Conservation (phyloP, 2,113 vertebrate species). For the Saccopteryx leptura region DNA sequence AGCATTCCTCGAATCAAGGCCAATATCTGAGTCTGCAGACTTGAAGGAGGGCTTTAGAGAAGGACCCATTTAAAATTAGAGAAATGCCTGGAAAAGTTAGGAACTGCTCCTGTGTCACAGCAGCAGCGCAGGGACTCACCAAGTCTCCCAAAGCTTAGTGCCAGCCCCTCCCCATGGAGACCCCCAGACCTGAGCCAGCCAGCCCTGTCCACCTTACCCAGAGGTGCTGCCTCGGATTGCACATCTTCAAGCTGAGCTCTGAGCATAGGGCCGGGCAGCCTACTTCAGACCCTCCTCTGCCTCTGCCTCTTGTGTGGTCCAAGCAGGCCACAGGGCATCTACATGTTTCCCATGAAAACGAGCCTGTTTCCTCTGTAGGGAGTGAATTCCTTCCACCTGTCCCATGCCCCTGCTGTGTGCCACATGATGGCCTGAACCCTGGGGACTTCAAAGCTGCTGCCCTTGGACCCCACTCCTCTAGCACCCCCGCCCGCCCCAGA, state of each 20-base stretch:
- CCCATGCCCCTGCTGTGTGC: not conserved
- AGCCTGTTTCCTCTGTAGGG: not conserved
- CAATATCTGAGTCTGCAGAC: not conserved
- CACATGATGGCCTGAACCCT: not conserved
- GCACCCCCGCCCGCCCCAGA: not conserved
- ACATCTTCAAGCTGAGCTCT: not conserved
- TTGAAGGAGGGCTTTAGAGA: not conserved
- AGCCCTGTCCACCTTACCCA: not conserved
- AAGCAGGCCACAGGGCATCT: too few species aligned
- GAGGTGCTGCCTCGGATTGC: not conserved
- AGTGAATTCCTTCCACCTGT: not conserved
- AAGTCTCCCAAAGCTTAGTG: not conserved
- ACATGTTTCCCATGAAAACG: not conserved
- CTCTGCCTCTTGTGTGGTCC: not conserved
- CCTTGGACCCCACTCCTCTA: not conserved
- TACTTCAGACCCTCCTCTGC: not conserved
- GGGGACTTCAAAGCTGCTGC: not conserved
- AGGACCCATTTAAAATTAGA: not conserved
- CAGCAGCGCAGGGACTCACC: not conserved
- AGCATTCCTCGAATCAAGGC: not conserved
- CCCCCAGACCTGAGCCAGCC: not conserved
- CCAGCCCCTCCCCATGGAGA: not conserved
- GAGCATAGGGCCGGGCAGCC: not conserved
- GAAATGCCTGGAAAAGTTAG: not conserved
- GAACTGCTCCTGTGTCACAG: not conserved